Evolutionary conservation across 2,113 vertebrate genomes (phyloP).

Genomic region (Anguilla japonica): DNA sequence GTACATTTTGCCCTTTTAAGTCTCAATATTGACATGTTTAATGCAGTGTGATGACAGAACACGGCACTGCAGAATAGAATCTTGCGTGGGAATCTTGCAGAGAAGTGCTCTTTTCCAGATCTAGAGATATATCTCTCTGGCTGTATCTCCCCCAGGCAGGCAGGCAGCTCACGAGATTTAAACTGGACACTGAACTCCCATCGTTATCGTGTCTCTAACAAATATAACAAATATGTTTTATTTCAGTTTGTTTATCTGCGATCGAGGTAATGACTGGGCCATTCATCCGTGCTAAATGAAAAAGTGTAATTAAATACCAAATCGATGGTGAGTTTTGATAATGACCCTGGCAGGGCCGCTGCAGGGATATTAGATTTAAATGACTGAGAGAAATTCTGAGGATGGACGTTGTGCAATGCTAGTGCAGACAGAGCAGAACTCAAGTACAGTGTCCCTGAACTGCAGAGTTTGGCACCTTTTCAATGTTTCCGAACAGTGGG

Average conservation of each 20-base stretch:
- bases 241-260: background rate
- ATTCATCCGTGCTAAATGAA: background rate
- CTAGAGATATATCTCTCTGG: background rate
- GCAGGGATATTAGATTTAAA: slow-evolving; percentile 14
- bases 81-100: slow-evolving; percentile 3
- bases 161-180: background rate
- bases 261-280: background rate
- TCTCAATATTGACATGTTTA: background rate
- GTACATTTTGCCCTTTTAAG: background rate
- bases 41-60: background rate
- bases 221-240: background rate
- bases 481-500: background rate
- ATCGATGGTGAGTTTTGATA: background rate
- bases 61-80: background rate
- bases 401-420: background rate
- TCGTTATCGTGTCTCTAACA: background rate
- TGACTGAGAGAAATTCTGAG: background rate
- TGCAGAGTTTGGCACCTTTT: background rate
- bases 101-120: background rate
- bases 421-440: background rate
- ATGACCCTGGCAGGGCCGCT: background rate
- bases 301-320: background rate
- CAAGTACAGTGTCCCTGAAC: background rate
- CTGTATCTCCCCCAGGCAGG: background rate
- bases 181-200: background rate